Base-by-base conservation (phyloP, 30 jellyfish, hydroid and myxozoan genomes). In the Cassiopea andromeda region DNA sequence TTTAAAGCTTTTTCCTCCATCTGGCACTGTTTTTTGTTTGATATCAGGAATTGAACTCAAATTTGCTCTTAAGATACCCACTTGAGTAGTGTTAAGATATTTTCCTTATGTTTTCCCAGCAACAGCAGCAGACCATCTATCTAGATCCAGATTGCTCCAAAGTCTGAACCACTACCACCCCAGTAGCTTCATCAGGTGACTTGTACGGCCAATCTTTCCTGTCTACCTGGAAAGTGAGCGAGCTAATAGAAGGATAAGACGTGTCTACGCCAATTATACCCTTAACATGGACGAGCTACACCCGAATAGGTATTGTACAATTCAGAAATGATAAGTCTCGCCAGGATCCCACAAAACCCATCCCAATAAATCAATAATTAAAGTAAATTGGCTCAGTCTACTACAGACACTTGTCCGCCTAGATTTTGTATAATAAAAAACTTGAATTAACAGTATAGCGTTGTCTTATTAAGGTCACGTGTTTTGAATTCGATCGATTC, bases 191-290 rank as follows among this genome's bases (percentile, higher is more conserved):
- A 54, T 64, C 43, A 27, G 8, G 15, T 64, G 73, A 64, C 2
- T 16, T 16, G 27, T 14, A 13, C 38, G 27, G 7, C 64, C 7
- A 5, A 64, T 2, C 27, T 4, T 14, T 27, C 15, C 73, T 64
- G 73, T 64, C 43, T 64, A 64, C 73, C 73, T 64, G 73, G 73
- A 64, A 64, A 2, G 73, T 54, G 64, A 54, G 64, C 64, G 12
- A 54, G 64, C 12, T 6, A 10, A 54, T 54, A 54, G 64, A 54
- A 54, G 64, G 12, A 3, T 6, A 3, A 10, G 64, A 54, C 7
- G 64, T 10, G 12, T 54, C 10, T 54, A 10, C 64, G 64, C 12
- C 12, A 54, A 7, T n/a, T 27, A 2, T 19, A 70, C 79, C 79
- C 79, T 70, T 1, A 14, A 1, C 50, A 27, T 3, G 12, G n/a